Conservation (phyloP, 2,888 invertebrate genomes). For the Meghimatium bilineatum region DNA sequence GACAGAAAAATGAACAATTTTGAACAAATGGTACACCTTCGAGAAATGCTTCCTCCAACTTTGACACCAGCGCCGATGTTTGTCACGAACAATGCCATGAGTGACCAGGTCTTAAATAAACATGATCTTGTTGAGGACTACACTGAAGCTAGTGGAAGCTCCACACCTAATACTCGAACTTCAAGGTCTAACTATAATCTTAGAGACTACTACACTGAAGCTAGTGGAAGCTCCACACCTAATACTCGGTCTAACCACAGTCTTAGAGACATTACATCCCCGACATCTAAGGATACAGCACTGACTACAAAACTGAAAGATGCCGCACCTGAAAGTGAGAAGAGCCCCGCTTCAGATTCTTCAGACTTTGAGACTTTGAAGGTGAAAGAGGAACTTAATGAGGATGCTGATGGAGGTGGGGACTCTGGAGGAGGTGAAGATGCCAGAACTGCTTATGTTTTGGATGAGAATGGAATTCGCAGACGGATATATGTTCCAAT, state of each 20-base stretch:
- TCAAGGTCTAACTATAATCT: background rate
- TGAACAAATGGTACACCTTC: conserved; percentile 24
- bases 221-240: background rate
- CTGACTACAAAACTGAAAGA: background rate
- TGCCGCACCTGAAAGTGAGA: conserved; percentile 19
- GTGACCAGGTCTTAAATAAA: conserved; percentile 30
- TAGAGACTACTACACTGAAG: background rate
- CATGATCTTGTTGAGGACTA: background rate
- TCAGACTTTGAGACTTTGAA: conserved; percentile 20
- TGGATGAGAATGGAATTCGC: conserved; percentile 39
- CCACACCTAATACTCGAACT: background rate
- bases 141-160: background rate
- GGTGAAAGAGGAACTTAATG: conserved; percentile 35
- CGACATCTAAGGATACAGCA: background rate
- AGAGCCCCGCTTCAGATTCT: conserved; percentile 37
- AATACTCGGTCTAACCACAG: conserved; percentile 11
- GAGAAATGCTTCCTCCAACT: conserved; percentile 44
- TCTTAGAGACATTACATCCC: background rate
- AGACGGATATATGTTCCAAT: conserved; percentile 45
- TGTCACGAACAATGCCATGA: conserved; percentile 9
- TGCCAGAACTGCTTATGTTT: conserved; percentile 5
- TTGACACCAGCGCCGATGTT: conserved; percentile 41
- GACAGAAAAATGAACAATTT: conserved; percentile 60
- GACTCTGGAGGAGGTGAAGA: conserved; percentile 26
- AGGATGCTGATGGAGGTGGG: conserved; percentile 27